Evolutionary conservation across 1,140 invertebrate species (phyloP), one percentile per base, ranked within the genome.

Genomic region (Caenorhabditis briggsae): DNA sequence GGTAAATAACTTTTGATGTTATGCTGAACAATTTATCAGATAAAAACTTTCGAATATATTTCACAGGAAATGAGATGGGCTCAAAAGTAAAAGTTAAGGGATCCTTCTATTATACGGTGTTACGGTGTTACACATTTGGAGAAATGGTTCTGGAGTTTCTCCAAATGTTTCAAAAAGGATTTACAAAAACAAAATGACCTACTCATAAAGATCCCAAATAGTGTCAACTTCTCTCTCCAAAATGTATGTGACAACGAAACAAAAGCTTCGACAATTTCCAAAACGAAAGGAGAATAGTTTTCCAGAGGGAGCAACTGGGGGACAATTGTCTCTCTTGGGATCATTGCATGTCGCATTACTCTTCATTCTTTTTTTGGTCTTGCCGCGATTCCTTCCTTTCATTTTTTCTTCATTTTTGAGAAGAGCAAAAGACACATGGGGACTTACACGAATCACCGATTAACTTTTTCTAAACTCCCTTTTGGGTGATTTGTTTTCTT

Each of bases 281-380:
- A 25, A 50, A 78, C 20, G 16, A 20, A 46, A 70, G 46, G 20
- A 43, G 41, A 65, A 46, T 23, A 16, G 6, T 43, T n/a, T 23
- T 78, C 46, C 70, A 11, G 70, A 78, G 46, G 33, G 46, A 43
- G 14, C 11, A 70, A 18, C 65, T 1, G 43, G 18, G 11, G 46
- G 70, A 78, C 70, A 48, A 78, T 78, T 78, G 43, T 53, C 70
- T 78, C 70, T 78, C 70, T 78, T 78, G 70, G 70, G 70, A 78
- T 78, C 70, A 78, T 50, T 78, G 70, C 70, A 78, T 78, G 70
- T 78, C 70, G 70, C 46, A 78, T 78, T 78, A 78, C 70, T 78
- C 70, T 78, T 50, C 46, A 48, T 78, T 50, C 46, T 50, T 78
- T 78, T 70, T 78, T 70, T 78, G 46, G 70, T 78, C 70, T 78